Base-by-base conservation (phyloP, 2,113 vertebrate genomes). In the Platichthys stellatus region DNA sequence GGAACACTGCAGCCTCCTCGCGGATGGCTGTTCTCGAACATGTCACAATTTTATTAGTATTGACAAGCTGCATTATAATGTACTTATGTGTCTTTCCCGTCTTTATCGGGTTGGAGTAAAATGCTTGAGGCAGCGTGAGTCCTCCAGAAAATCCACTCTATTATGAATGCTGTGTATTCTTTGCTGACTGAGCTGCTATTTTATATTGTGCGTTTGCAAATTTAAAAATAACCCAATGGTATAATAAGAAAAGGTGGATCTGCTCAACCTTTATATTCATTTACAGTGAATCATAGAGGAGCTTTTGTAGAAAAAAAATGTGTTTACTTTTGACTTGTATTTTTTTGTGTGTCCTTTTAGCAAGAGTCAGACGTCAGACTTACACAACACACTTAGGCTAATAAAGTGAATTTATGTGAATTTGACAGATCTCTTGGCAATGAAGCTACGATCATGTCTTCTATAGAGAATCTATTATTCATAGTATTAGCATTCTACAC, bases 61-160 rank as follows among this genome's bases (percentile, higher is more conserved):
- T 93, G 94, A 94, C 93, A 94, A 89, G 92, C 91, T 92, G 94
- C 92, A 94, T 95, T 89, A 93, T 93, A 94, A 93, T 94, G 86
- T 91, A 92, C 90, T 90, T 89, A 93, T 91, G 88, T 76, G 88
- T 93, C 90, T 81, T 86, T 38, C 69, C 69, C 38, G 26, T 93
- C 83, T 90, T 83, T 72, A 83, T 85, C 74, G 26, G 78, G 67
- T 86, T 82, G 23, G 72, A 85, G 88, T 89, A 83, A 89, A 91
- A 87, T 71, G 87, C 64, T 86, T 0, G 4, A 76, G 82, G 84
- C 78, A 43, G 31, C 20, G 45, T 10, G 38, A 61, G 76, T 60
- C 66, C 35, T 74, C 21, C 31, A 51, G 72, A 69, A 81, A 69
- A 83, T 63, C 17, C 83, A 78, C 80, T 63, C 68, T 74, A 82